phyloP scores from a whole-genome alignment of 1,140 invertebrate genomes.

The Zelostemma sp. region DNA sequence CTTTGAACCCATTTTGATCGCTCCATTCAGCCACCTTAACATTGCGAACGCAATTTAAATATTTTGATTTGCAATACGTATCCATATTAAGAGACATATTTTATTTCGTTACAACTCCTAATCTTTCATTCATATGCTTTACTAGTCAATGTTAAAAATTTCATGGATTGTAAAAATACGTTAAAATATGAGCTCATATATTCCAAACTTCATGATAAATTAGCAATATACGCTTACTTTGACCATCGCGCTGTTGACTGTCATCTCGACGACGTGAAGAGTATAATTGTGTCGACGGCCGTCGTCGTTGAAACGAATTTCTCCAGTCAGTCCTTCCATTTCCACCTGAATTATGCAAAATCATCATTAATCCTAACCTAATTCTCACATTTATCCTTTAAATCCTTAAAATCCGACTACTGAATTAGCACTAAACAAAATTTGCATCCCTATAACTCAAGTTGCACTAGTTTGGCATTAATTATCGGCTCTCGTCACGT shows the following conservation, averaged over 20 bases:
- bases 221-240: conserved; percentile 74
- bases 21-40: conserved; percentile 91
- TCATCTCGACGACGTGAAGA: conserved; percentile 94
- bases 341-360: conserved; percentile 78
- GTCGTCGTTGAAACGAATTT: conserved; percentile 88
- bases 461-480: background rate
- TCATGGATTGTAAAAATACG: too few species aligned
- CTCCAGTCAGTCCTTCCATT: conserved; percentile 91
- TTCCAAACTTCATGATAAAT: background rate
- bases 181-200: too few species aligned
- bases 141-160: too few species aligned
- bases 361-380: background rate
- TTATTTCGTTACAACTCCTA: too few species aligned
- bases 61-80: too few species aligned
- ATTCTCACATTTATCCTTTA: background rate
- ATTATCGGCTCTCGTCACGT: too few species aligned
- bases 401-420: background rate
- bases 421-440: background rate
- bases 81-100: too few species aligned
- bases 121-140: too few species aligned
- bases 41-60: too few species aligned
- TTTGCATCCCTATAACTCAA: conserved; percentile 1
- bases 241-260: conserved; percentile 85
- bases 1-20: conserved; percentile 83
- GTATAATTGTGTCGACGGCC: conserved; percentile 91